Percentiles rank a stretch among this genome's conserved stretches.
Conservation (phyloP, 2,888 invertebrate genomes). For the Lasioglossum morio region DNA sequence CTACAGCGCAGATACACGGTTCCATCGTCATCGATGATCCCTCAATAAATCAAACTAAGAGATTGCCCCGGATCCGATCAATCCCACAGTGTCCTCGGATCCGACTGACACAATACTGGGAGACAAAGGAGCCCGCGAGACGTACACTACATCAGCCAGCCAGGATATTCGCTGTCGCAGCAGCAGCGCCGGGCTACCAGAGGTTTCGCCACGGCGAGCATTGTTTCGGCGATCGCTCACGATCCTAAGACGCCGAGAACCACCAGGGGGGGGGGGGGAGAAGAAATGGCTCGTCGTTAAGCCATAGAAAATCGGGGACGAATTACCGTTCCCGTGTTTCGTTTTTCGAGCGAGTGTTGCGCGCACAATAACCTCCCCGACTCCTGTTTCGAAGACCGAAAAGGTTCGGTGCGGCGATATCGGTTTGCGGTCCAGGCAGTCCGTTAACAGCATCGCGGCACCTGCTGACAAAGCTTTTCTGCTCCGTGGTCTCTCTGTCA, state of each 20-base stretch:
- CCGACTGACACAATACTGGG: background rate
- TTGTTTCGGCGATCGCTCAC: slow-evolving; percentile 54
- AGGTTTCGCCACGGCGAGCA: slow-evolving; percentile 8
- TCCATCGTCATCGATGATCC: background rate
- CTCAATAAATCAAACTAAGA: slow-evolving; percentile 23
- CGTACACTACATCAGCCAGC: slow-evolving; percentile 4
- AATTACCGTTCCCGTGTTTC: slow-evolving; percentile 58
- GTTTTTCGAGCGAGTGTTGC: slow-evolving; percentile 34
- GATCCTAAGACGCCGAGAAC: slow-evolving; percentile 33
- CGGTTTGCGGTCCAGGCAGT: slow-evolving; percentile 70
- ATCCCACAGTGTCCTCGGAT: background rate
- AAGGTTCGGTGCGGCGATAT: slow-evolving; percentile 57
- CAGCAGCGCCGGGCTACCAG: slow-evolving; percentile 23
- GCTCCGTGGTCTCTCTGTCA: slow-evolving; percentile 28
- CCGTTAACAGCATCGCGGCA: slow-evolving; percentile 71
- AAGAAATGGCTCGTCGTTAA: slow-evolving; percentile 37
- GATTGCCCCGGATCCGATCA: slow-evolving; percentile 23
- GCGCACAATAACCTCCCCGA: slow-evolving; percentile 60
- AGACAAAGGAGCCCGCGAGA: slow-evolving; percentile 44
- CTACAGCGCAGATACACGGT: background rate
- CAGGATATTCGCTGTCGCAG: slow-evolving; percentile 42
- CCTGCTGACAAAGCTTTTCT: slow-evolving; percentile 76
- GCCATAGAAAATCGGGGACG: slow-evolving; percentile 57
- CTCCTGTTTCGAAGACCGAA: slow-evolving; percentile 30
- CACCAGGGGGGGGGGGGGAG: slow-evolving; percentile 22